These are phyloP conservation scores for Pantelozetes paolii DNA, from an alignment of 2,888 invertebrate genomes.

Conservation along the genomic window DNA sequence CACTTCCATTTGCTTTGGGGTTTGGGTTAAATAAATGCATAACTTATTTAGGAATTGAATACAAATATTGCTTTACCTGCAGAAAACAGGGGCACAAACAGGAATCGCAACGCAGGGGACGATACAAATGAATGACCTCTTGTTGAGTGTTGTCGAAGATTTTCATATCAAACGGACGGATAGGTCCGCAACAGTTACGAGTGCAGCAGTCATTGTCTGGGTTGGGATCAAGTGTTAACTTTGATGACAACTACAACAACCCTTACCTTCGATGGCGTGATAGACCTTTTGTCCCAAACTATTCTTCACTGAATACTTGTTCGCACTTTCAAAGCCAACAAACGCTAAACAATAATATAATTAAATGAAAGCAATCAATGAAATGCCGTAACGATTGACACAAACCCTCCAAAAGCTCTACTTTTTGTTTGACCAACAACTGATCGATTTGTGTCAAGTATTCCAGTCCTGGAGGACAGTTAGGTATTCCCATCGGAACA, in stretches of 20 bases:
- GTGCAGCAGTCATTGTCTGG: slow-evolving; percentile 74
- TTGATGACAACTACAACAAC: background rate
- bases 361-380: no score
- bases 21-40: background rate
- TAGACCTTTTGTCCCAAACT: slow-evolving; percentile 51
- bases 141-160: slow-evolving; percentile 73
- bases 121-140: slow-evolving; percentile 74
- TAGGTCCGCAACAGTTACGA: slow-evolving; percentile 74
- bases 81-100: slow-evolving; percentile 84
- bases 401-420: slow-evolving; percentile 52
- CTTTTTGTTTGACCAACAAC: slow-evolving; percentile 53
- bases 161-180: slow-evolving; percentile 80
- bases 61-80: no score
- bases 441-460: slow-evolving; percentile 53
- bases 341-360: slow-evolving; percentile 61
- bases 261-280: slow-evolving; percentile 42
- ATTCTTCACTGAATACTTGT: slow-evolving; percentile 70
- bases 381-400: no score
- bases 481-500: slow-evolving; percentile 4
- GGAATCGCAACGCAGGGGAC: slow-evolving; percentile 73
- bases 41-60: background rate
- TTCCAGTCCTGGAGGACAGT: slow-evolving; percentile 50
- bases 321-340: slow-evolving; percentile 80
- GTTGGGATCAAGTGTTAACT: background rate
- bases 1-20: slow-evolving; percentile 64